phyloP scores from a whole-genome alignment of 2,113 vertebrate species.

The Illadopsis cleaveri region DNA sequence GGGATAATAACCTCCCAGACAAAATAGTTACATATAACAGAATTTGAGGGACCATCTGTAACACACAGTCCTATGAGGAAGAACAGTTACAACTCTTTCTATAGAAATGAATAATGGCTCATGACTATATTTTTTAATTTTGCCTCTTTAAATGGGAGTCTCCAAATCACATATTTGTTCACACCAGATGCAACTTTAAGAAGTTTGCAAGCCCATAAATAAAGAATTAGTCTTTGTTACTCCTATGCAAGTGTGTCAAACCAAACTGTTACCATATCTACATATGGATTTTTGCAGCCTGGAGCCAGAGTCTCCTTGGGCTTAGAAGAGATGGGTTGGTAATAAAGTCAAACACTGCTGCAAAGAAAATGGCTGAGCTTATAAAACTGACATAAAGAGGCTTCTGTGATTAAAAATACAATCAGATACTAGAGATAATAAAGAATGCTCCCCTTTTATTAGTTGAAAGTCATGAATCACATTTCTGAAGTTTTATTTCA shows the following conservation, averaged over 20 bases:
- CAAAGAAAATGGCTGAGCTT: neutral
- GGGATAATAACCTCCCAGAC: neutral
- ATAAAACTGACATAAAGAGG: neutral
- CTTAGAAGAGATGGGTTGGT: neutral
- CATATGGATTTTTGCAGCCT: neutral
- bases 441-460: neutral
- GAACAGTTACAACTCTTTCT: neutral
- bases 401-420: neutral
- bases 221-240: neutral
- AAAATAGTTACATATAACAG: neutral
- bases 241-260: neutral
- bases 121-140: neutral
- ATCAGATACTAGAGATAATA: neutral
- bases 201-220: neutral
- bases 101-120: neutral
- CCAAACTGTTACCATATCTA: neutral
- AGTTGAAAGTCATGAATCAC: neutral
- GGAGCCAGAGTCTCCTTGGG: neutral
- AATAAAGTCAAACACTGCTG: neutral
- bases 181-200: neutral
- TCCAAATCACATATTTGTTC: neutral
- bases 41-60: neutral
- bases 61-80: neutral
- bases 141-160: neutral
- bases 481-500: neutral